Percentiles rank a stretch among this genome's conserved stretches.
Evolutionary conservation across 2,113 vertebrate species (phyloP).

Genomic region (Motacilla alba): DNA sequence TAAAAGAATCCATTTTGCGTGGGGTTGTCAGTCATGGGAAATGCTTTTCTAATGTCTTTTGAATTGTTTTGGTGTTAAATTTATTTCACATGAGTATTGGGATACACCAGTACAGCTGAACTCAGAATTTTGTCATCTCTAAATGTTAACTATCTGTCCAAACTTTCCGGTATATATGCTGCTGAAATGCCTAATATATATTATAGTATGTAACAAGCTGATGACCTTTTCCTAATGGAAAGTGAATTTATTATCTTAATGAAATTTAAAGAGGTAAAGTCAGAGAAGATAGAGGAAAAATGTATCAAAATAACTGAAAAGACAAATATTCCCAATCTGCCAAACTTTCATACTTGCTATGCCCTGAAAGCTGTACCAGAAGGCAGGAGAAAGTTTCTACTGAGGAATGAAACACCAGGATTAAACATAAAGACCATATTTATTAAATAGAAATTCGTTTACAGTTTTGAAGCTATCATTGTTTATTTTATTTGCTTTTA

Average conservation of each 20-base stretch:
- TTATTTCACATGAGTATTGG: neutral
- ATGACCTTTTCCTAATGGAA: neutral
- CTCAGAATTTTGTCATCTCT: neutral
- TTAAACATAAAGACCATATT: neutral
- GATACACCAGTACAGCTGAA: neutral
- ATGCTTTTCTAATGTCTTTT: neutral
- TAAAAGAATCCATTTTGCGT: neutral
- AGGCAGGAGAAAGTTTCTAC: neutral
- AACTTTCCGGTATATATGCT: neutral
- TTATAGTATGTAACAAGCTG: neutral
- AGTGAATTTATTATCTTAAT: neutral
- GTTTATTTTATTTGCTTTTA: neutral
- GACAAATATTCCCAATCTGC: neutral
- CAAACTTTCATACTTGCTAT: neutral
- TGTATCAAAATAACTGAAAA: neutral
- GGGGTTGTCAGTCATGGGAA: neutral
- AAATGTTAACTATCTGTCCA: neutral
- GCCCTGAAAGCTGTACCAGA: neutral
- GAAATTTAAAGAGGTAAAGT: neutral
- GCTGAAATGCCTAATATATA: neutral
- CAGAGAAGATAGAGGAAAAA: neutral
- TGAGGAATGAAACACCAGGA: neutral
- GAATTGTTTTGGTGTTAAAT: neutral
- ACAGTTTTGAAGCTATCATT: neutral
- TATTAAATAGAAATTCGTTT: neutral